Conservation (phyloP, 2,113 vertebrate genomes). For the Malurus elegans region DNA sequence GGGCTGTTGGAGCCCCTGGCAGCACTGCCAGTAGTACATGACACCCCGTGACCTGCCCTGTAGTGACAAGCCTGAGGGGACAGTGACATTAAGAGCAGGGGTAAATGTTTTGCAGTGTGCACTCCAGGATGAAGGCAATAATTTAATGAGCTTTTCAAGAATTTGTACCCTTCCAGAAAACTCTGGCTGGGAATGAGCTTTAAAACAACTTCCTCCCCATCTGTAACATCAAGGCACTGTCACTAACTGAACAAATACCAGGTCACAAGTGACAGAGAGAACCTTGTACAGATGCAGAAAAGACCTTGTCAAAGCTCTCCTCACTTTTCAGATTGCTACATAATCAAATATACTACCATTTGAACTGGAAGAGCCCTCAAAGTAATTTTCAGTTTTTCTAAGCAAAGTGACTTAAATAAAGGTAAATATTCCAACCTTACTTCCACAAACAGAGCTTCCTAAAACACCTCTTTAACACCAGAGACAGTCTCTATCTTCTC, state of each 20-base stretch:
- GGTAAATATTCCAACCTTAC: not conserved
- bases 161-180: slow-evolving; percentile 18
- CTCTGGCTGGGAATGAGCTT: not conserved
- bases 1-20: not conserved
- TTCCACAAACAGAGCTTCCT: not conserved
- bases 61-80: not conserved
- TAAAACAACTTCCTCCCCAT: not conserved
- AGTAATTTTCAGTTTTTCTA: not conserved
- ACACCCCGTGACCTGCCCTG: not conserved
- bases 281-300: not conserved
- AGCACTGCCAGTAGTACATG: not conserved
- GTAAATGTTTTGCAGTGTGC: not conserved
- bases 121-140: not conserved
- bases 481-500: not conserved
- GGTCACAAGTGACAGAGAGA: not conserved
- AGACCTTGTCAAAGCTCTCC: not conserved
- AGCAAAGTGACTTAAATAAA: not conserved
- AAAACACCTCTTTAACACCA: not conserved
- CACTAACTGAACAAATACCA: not conserved
- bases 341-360: not conserved
- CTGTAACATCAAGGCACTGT: not conserved
- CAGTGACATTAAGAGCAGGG: not conserved
- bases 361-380: not conserved
- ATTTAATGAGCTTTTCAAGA: slow-evolving; percentile 33
- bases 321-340: not conserved